phyloP scores from a whole-genome alignment of 2,113 vertebrate species.

The crab-eating macaque (Macaca fascicularis) region T2T-MFA8v1.1 NC_088377.1:197558001-197558500 shows the following conservation, averaged over 20 bases:
- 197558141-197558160: rapidly evolving
- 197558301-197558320: rapidly evolving
- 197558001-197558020: neutral
- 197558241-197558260: rapidly evolving
- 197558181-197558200: rapidly evolving
- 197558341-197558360: rapidly evolving
- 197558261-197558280: rapidly evolving
- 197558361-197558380: neutral
- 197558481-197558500: neutral
- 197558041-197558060: neutral
- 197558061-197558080: neutral
- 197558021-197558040: rapidly evolving
- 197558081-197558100: too few relatives aligned
- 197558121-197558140: neutral
- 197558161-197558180: neutral
- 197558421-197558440: neutral
- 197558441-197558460: neutral
- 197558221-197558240: rapidly evolving
- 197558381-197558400: neutral
- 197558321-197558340: rapidly evolving
- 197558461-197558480: neutral
- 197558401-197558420: neutral
- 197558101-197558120: rapidly evolving
- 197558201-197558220: too few relatives aligned
- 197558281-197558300: rapidly evolving